These are phyloP conservation scores for Drosophila histrio DNA, from an alignment of 2,888 invertebrate genomes.

Conservation along the genomic window DNA sequence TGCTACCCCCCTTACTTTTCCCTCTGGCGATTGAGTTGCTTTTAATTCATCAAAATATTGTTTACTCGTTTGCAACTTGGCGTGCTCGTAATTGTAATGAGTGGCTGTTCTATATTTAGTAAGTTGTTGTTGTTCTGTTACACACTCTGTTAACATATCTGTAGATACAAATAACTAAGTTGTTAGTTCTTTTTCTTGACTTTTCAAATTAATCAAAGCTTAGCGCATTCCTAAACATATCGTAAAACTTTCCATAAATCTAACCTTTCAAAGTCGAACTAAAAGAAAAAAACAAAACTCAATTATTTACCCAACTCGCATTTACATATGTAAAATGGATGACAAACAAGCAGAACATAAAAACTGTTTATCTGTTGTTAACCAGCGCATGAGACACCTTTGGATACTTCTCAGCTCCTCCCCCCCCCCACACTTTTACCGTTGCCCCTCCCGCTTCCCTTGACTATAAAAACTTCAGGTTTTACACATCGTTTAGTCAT, in stretches of 20 bases:
- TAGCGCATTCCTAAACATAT: background rate
- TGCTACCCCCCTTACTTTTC: background rate
- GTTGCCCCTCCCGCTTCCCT: background rate
- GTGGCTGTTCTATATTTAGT: constrained; percentile 26
- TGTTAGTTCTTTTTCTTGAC: background rate
- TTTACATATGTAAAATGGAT: constrained; percentile 64
- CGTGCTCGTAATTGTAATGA: constrained; percentile 17
- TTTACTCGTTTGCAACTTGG: constrained; percentile 7
- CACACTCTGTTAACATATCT: no score
- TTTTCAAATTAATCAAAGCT: background rate
- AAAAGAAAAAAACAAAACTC: constrained; percentile 6
- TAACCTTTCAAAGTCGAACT: constrained; percentile 7
- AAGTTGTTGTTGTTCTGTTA: background rate
- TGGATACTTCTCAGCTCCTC: background rate
- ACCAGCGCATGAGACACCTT: constrained; percentile 13
- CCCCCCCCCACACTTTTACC: background rate
- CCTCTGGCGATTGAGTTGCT: constrained; percentile 2
- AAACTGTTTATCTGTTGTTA: constrained; percentile 38
- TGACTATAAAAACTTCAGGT: constrained; percentile 37
- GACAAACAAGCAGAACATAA: constrained; percentile 50
- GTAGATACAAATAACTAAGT: no score
- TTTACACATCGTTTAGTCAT: constrained; percentile 49
- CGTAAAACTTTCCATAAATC: background rate
- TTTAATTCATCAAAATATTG: constrained; percentile 28
- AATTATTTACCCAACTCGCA: constrained; percentile 18